Base-by-base conservation (phyloP, 2,888 invertebrate genomes). In the Oeneis ivallda region DNA sequence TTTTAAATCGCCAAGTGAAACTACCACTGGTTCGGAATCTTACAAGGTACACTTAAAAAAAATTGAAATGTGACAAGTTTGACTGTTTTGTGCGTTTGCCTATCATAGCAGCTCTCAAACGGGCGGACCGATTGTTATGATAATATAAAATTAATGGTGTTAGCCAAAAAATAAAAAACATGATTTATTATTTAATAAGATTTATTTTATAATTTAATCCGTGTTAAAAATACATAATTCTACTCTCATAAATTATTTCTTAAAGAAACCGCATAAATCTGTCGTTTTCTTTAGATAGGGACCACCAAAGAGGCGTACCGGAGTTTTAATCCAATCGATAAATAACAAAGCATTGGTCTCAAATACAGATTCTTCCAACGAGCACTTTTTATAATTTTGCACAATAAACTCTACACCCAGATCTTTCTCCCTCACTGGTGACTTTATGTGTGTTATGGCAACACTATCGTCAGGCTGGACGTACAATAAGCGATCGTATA, bases 241-340 rank as follows among this genome's bases (percentile, higher is more conserved):
- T 52, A 52, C n/a, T n/a, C n/a, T n/a, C n/a, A n/a, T n/a, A 34
- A 2, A 45, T 13, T 26, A 52, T 6, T 47, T 56, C 17, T 39
- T 87, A 82, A 94, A 93, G 69, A 92, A 86, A 1, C 93, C 93
- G 78, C 95, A 95, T 65, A 93, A 83, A 69, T 93, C 93, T 11
- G 89, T 86, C 0, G 93, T 93, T 71, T 88, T 92, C 76, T 92
- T 93, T 19, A 95, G 82, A 74, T 90, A 87, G 3, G 95, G 94
- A 7, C 95, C 95, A 17, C 95, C 95, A 75, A 94, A 95, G 0
- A 95, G 88, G 70, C 93, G 87, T 0, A 95, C 94, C 0, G 94
- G 94, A 2, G 94, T 94, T 72, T 91, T 92, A 49, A 92, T 93
- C 95, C 95, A 95, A 74, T 94, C 93, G 63, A 95, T 92, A 41